A percentile compares a stretch with the other conserved stretches of the same genome.
phyloP scores from a whole-genome alignment of 2,113 vertebrate genomes.

The Eolophus roseicapilla region DNA sequence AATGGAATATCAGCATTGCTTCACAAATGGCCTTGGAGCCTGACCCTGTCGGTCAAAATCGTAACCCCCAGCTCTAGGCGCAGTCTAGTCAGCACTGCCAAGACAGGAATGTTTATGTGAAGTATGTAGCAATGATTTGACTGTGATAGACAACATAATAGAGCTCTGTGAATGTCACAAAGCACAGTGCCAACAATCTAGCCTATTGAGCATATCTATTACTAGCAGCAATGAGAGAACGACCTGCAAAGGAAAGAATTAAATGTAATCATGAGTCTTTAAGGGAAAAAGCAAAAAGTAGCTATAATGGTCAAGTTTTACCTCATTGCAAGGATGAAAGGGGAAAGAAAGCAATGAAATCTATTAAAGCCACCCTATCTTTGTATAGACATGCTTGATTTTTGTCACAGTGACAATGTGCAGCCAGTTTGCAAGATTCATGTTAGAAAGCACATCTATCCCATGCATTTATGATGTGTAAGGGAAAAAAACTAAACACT shows the following conservation, averaged over 20 bases:
- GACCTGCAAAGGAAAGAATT: neutral
- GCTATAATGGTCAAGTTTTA: neutral
- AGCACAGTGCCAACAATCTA: neutral
- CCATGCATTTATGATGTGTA: neutral
- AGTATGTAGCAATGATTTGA: neutral
- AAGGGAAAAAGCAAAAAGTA: neutral
- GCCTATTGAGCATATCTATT: neutral
- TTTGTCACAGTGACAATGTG: neutral
- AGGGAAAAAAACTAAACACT: neutral
- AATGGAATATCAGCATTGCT: neutral
- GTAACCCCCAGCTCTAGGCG: rapidly evolving
- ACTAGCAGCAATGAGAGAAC: neutral
- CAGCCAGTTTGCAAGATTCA: neutral
- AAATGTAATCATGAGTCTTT: neutral
- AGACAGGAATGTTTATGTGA: neutral
- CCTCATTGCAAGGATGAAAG: neutral
- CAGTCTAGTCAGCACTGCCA: neutral
- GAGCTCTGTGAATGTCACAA: neutral
- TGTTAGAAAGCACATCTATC: neutral
- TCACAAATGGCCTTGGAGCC: neutral
- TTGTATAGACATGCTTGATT: neutral
- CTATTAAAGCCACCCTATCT: neutral
- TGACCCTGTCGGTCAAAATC: neutral
- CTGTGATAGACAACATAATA: neutral
- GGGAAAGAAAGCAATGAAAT: neutral